Evolutionary conservation across 2,113 vertebrate species (phyloP).

Genomic region (Oncorhynchus nerka): DNA sequence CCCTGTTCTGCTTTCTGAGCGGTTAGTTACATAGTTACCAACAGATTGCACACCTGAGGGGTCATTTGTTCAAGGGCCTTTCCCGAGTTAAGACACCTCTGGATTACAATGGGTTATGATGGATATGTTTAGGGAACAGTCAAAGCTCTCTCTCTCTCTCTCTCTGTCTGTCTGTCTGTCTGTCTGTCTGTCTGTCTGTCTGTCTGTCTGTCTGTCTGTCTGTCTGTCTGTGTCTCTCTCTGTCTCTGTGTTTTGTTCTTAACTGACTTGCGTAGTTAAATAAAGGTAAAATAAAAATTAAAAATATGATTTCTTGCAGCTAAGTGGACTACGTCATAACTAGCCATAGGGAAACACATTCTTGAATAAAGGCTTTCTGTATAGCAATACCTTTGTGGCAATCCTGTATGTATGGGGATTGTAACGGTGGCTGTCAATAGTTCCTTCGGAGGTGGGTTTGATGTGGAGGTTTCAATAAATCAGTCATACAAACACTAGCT

Average conservation of each 20-base stretch:
- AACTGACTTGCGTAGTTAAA: too few species aligned
- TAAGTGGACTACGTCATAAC: background rate
- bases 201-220: too few species aligned
- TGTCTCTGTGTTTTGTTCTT: too few species aligned
- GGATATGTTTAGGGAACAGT: slow-evolving; percentile 2
- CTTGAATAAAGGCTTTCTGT: slow-evolving; percentile 19
- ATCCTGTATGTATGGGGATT: slow-evolving; percentile 13
- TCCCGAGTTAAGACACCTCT: slow-evolving; percentile 15
- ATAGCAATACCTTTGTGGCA: slow-evolving; percentile 42
- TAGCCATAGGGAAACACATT: slow-evolving; percentile 4
- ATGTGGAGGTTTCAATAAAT: too few species aligned
- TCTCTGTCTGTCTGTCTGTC: too few species aligned
- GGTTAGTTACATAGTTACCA: slow-evolving; percentile 20
- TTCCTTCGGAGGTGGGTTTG: slow-evolving; percentile 4
- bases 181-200: too few species aligned
- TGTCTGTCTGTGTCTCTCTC: too few species aligned
- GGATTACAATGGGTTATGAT: slow-evolving; percentile 5
- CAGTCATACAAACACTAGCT: background rate
- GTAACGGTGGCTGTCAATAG: slow-evolving; percentile 34
- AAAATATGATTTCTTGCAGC: background rate
- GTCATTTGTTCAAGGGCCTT: slow-evolving; percentile 20
- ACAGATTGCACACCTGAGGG: slow-evolving; percentile 23
- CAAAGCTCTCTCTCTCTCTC: background rate
- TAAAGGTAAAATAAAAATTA: too few species aligned
- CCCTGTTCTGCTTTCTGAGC: background rate